These are phyloP conservation scores for Myodes glareolus DNA, from an alignment of 2,113 vertebrate species.

Conservation along the genomic window DNA sequence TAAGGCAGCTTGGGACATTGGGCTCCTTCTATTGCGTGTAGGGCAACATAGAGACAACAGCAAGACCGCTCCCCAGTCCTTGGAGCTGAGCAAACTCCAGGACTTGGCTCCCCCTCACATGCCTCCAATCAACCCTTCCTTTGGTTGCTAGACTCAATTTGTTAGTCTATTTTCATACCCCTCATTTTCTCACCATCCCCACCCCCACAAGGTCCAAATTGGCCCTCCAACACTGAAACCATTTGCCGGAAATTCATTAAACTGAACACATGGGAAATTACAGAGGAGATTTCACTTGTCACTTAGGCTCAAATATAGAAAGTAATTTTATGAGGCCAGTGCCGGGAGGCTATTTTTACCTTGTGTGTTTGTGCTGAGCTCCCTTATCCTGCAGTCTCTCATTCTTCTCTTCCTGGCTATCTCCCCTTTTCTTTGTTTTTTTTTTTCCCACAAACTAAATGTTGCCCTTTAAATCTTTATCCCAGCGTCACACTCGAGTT, in stretches of 20 bases:
- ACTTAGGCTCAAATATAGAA: slow-evolving; percentile 80
- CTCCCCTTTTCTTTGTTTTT: slow-evolving; percentile 48
- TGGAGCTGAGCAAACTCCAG: slow-evolving; percentile 55
- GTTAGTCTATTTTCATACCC: slow-evolving; percentile 74
- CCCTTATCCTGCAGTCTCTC: slow-evolving; percentile 67
- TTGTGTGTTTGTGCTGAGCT: slow-evolving; percentile 78
- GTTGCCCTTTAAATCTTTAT: slow-evolving; percentile 26
- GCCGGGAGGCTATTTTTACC: slow-evolving; percentile 76
- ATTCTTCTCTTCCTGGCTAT: slow-evolving; percentile 57
- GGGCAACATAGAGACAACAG: slow-evolving; percentile 39
- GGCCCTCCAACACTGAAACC: slow-evolving; percentile 67
- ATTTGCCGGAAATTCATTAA: slow-evolving; percentile 83
- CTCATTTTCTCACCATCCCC: slow-evolving; percentile 68
- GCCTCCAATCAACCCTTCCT: slow-evolving; percentile 57
- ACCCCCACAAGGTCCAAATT: slow-evolving; percentile 72
- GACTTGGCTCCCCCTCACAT: slow-evolving; percentile 54
- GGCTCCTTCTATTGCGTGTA: neutral
- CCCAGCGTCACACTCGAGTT: neutral
- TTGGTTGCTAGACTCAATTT: slow-evolving; percentile 74
- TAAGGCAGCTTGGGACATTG: slow-evolving; percentile 6
- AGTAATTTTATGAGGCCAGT: slow-evolving; percentile 81
- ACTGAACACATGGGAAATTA: slow-evolving; percentile 81
- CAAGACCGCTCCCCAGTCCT: slow-evolving; percentile 31
- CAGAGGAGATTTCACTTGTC: slow-evolving; percentile 80
- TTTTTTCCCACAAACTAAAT: slow-evolving; percentile 58